Evolutionary conservation across 2,888 invertebrate species (phyloP).

Genomic region (Liposcelis brunnea): DNA sequence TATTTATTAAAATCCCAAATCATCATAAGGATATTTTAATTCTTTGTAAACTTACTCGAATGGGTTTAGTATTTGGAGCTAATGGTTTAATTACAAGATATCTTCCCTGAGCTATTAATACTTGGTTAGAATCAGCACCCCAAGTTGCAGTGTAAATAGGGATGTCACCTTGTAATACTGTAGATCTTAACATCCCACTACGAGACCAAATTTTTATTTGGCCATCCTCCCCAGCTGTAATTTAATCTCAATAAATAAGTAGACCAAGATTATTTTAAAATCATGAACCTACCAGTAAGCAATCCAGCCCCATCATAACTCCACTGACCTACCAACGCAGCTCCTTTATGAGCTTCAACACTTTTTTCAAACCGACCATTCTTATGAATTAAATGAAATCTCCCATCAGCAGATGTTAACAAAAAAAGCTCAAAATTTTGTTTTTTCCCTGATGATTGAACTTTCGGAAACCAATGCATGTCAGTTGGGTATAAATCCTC

Average conservation of each 20-base stretch:
- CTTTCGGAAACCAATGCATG: conserved; percentile 68
- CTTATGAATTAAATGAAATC: conserved; percentile 74
- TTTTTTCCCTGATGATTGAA: conserved; percentile 29
- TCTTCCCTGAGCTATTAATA: conserved; percentile 36
- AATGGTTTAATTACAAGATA: conserved; percentile 39
- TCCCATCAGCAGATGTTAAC: conserved; percentile 72
- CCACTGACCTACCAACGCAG: conserved; percentile 80
- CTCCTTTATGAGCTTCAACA: conserved; percentile 82
- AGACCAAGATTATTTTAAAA: conserved; percentile 9
- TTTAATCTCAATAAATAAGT: too few species aligned
- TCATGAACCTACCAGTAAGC: conserved; percentile 47
- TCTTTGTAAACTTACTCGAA: conserved; percentile 23
- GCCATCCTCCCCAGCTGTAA: conserved; percentile 86
- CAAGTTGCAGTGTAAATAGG: conserved; percentile 76
- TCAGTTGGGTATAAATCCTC: conserved; percentile 76
- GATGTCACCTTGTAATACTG: conserved; percentile 62
- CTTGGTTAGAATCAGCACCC: conserved; percentile 36
- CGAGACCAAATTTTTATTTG: conserved; percentile 93
- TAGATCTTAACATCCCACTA: conserved; percentile 82
- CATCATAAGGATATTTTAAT: too few species aligned
- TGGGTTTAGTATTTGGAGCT: conserved; percentile 33
- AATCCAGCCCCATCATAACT: conserved; percentile 90
- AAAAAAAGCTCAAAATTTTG: conserved; percentile 57
- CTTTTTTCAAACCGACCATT: conserved; percentile 84
- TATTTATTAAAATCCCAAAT: too few species aligned